Evolutionary conservation across 2,888 invertebrate species (phyloP), one percentile per base, ranked within the genome.

Genomic region (Heliconius aoede): DNA sequence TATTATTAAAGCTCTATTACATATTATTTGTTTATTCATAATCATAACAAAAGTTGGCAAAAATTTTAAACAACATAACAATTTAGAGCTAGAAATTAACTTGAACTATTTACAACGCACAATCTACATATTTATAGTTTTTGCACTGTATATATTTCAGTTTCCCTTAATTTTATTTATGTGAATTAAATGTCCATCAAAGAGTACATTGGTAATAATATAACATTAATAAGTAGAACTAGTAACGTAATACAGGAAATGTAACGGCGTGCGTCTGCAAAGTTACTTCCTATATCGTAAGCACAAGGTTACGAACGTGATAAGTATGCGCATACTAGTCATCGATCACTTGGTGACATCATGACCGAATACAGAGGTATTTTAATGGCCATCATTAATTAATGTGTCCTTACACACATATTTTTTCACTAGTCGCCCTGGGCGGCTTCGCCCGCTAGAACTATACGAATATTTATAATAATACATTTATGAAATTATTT

Each of bases 251-350:
- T 73, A 36, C 32, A 65, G 55, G 69, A 51, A 74, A 65, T 73
- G 60, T 78, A 78, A 72, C 61, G 67, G 73, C 74, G 79, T 80
- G 79, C 78, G 65, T 74, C 75, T 65, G 74, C 71, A 61, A 74
- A 60, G 73, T 60, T 40, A 77, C 76, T 82, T 82, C 82, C 81
- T 83, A 81, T 75, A 78, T 76, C 75, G 81, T 81, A 76, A 78
- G 72, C 78, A 80, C 85, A 86, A 86, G 85, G 85, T 84, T 84
- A 84, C 80, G 81, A 80, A 79, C 83, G 80, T 80, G 82, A 80
- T 83, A 81, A 76, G 81, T 83, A 85, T 84, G 82, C 83, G 79
- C 81, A 80, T 81, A 80, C 79, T 77, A 78, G 76, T 81, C 81
- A 81, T 83, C 81, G 81, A 81, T 83, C 82, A 81, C 76, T 77